phyloP scores from a whole-genome alignment of 2,113 vertebrate genomes.

The Semnopithecus entellus region DNA sequence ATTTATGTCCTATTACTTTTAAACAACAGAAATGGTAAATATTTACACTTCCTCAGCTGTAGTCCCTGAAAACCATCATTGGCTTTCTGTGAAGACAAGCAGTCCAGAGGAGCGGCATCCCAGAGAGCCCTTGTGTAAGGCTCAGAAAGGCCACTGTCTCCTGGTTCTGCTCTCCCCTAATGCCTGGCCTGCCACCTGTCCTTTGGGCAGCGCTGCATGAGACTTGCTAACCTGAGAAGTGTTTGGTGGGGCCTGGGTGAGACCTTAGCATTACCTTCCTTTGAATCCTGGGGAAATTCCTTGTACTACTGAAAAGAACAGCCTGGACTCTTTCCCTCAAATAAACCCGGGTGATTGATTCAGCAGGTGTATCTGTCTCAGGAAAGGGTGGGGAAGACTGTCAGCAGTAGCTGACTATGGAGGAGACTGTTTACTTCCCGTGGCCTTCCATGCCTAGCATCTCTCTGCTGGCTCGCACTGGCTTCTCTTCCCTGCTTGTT shows the following conservation, averaged over 20 bases:
- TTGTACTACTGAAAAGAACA: neutral
- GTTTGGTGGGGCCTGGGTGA: neutral
- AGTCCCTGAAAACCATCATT: neutral
- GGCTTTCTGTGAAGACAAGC: slow-evolving; percentile 50
- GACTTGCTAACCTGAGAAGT: neutral
- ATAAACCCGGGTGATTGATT: slow-evolving; percentile 52
- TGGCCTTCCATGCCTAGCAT: neutral
- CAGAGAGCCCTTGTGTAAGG: neutral
- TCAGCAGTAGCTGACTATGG: neutral
- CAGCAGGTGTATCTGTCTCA: slow-evolving; percentile 63
- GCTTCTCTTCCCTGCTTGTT: slow-evolving; percentile 11
- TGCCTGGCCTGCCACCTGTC: neutral
- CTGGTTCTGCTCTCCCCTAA: neutral
- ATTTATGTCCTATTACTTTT: slow-evolving; percentile 46
- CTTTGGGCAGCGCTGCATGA: neutral
- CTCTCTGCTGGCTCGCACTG: neutral
- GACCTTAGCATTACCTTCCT: neutral
- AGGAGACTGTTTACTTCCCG: neutral
- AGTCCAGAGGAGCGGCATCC: neutral
- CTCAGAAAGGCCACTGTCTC: neutral
- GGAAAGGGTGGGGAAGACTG: slow-evolving; percentile 22
- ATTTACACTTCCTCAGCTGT: slow-evolving; percentile 6
- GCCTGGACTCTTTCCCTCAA: slow-evolving; percentile 56
- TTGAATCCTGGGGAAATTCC: neutral
- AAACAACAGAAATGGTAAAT: slow-evolving; percentile 54